Evolutionary conservation across 1,140 invertebrate genomes (phyloP).

Genomic region (Himalopsyche phryganea): DNA sequence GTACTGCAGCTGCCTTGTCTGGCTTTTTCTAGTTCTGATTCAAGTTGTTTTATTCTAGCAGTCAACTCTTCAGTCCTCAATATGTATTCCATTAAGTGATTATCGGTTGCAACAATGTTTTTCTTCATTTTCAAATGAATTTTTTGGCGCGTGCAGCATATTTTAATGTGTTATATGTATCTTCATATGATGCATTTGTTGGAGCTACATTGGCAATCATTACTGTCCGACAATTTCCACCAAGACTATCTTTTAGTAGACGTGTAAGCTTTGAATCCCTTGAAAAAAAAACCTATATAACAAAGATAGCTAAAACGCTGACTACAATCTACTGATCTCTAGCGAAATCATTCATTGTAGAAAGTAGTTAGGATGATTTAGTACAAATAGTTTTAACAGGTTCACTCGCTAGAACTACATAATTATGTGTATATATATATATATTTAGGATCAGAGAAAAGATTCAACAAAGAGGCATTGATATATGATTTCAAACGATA

Average conservation of each 20-base stretch:
- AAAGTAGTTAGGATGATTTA: too few species aligned
- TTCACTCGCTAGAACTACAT: too few species aligned
- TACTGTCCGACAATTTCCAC: conserved; percentile 94
- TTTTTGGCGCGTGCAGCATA: conserved; percentile 67
- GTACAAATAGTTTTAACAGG: too few species aligned
- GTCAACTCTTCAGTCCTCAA: conserved; percentile 46
- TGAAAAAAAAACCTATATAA: too few species aligned
- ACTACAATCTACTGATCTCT: too few species aligned
- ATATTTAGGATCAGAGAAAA: too few species aligned
- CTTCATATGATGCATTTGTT: conserved; percentile 80
- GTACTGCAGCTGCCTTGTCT: not conserved
- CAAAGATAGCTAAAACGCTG: too few species aligned
- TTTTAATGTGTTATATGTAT: conserved; percentile 94
- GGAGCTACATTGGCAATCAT: conserved; percentile 97
- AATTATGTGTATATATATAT: too few species aligned
- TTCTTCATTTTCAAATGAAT: conserved; percentile 51
- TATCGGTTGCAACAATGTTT: conserved; percentile 49
- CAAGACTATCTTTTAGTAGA: conserved; percentile 91
- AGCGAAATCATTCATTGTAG: too few species aligned
- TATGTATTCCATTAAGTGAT: conserved; percentile 45
- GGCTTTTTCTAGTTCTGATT: conserved; percentile 41
- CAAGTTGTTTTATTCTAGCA: conserved; percentile 46
- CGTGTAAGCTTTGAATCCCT: conserved; percentile 94
- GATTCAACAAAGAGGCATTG: too few species aligned
- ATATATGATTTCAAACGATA: too few species aligned